A percentile compares a stretch with the other conserved stretches of the same genome.
phyloP scores from a whole-genome alignment of 1,140 invertebrate genomes.

The Dermatophagoides farinae region DNA sequence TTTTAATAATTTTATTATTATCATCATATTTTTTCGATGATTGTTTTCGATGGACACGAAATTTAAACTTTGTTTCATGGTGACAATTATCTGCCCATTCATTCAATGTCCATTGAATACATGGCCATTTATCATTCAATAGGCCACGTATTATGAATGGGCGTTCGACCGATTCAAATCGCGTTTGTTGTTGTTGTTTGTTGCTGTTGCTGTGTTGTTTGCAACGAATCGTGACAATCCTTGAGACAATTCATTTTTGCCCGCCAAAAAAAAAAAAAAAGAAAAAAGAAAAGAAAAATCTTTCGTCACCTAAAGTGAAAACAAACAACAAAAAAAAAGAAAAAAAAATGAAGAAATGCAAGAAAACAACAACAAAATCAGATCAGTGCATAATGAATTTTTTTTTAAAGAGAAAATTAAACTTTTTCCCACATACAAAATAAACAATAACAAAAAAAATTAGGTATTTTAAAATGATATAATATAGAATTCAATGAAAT shows the following conservation, averaged over 20 bases:
- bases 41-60: constrained; percentile 15
- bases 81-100: constrained; percentile 20
- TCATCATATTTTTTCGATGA: background rate
- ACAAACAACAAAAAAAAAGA: background rate
- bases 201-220: background rate
- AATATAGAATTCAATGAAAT: no score
- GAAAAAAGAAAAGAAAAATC: background rate
- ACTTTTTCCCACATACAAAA: no score
- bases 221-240: background rate
- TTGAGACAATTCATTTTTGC: background rate
- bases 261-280: background rate
- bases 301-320: background rate
- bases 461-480: no score
- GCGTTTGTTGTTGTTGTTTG: no score
- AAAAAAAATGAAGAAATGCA: no score
- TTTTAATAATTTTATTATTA: no score
- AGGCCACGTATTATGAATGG: constrained; percentile 2
- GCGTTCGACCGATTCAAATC: background rate
- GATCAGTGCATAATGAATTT: no score
- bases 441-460: no score
- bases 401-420: no score
- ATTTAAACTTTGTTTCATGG: constrained; percentile 15
- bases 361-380: no score
- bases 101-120: constrained; percentile 17
- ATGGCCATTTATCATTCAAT: constrained; percentile 19